Base-by-base conservation (phyloP, 1,140 invertebrate species). In the Lysiphlebus fabarum region DNA sequence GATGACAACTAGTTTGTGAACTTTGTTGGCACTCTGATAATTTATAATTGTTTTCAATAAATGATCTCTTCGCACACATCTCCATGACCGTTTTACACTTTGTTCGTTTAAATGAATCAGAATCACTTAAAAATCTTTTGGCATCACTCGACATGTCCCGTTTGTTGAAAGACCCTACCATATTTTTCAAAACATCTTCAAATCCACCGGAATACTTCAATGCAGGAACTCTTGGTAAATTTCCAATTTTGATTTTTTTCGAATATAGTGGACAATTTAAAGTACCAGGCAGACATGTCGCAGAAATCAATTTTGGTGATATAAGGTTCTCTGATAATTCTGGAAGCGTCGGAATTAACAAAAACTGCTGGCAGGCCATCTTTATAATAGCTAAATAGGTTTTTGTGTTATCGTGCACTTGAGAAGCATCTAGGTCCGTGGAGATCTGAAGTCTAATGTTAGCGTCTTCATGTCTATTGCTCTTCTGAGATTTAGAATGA, bases 311-410 rank as follows among this genome's bases (percentile, higher is more conserved):
- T 11, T 60, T 49, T 5, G 51, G 58, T 8, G 51, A 58, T 1
- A 53, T 14, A 6, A 56, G 58, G 12, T 8, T 63, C 38, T 63
- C 66, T 0, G 64, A 65, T 9, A 62, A 45, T 49, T 56, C 56
- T 1, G 61, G 63, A 12, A 57, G 33, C 34, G 63, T 64, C 8
- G 65, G 62, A 1, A 40, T 59, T 12, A 56, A 61, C 10, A 56
- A 63, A 62, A 61, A 68, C 14, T 68, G 65, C 4, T 56, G 54
- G 14, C 62, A 64, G 11, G 60, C 62, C 7, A 66, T 62, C 43
- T 67, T 70, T 44, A 42, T 7, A 48, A 60, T 11, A 43, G 33
- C n/a, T 6, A 33, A 43, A 9, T 43, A n/a, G 12, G 49, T 56
- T 44, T 17, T 7, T 9, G 7, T 43, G 41, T 38, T 38, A 44